Percentiles rank a stretch among this genome's conserved stretches.
Conservation (phyloP, 2,888 invertebrate genomes). For the Synergus gifuensis region DNA sequence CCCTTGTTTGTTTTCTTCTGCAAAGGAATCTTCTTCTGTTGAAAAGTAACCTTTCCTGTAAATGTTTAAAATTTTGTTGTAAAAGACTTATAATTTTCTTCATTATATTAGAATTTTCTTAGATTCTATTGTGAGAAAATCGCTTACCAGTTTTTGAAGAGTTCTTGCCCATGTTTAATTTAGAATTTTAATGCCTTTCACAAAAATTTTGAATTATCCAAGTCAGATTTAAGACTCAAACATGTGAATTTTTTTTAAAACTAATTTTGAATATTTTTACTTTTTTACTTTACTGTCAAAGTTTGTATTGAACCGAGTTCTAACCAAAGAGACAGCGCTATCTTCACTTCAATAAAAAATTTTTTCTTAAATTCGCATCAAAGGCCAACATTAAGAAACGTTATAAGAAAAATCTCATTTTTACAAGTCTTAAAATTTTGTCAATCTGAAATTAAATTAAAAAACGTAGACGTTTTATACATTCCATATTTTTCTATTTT, state of each 20-base stretch:
- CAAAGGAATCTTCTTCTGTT: neutral
- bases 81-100: too few relatives aligned
- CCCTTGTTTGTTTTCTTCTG: neutral
- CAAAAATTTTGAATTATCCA: neutral
- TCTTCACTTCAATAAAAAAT: neutral
- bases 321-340: neutral
- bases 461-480: neutral
- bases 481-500: constrained; percentile 1
- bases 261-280: too few relatives aligned
- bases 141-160: neutral
- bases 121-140: neutral
- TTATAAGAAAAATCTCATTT: too few relatives aligned
- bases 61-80: neutral
- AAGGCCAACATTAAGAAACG: too few relatives aligned
- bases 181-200: neutral
- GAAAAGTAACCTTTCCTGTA: neutral
- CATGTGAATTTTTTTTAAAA: neutral
- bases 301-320: neutral
- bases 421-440: too few relatives aligned
- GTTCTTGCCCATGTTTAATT: neutral
- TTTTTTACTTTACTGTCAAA: neutral
- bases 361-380: too few relatives aligned
- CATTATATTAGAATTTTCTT: too few relatives aligned
- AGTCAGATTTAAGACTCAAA: neutral
- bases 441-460: neutral